phyloP scores from a whole-genome alignment of 2,888 invertebrate genomes.

The Xanthia icteritia region DNA sequence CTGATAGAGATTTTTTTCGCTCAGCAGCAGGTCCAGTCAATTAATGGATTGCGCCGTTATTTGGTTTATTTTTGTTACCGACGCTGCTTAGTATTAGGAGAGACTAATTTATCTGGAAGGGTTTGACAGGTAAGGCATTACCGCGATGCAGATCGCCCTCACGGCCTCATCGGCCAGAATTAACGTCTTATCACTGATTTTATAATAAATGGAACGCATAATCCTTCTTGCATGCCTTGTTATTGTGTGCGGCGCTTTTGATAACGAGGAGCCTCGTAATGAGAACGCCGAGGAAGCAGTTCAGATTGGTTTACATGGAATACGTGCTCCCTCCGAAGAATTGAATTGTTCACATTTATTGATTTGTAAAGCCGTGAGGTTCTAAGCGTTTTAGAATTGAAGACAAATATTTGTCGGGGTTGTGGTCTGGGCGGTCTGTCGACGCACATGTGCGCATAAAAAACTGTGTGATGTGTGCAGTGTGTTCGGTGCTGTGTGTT shows the following conservation, averaged over 20 bases:
- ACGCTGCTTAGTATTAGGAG: constrained; percentile 84
- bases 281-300: constrained; percentile 59
- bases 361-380: constrained; percentile 80
- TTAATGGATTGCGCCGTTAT: constrained; percentile 90
- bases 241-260: constrained; percentile 63
- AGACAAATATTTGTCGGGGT: constrained; percentile 88
- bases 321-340: constrained; percentile 65
- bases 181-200: constrained; percentile 73
- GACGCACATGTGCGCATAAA: constrained; percentile 86
- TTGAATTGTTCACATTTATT: constrained; percentile 80
- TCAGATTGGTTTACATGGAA: constrained; percentile 57
- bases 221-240: constrained; percentile 65
- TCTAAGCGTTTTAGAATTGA: constrained; percentile 88
- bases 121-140: constrained; percentile 85
- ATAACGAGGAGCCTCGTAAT: constrained; percentile 60
- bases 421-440: constrained; percentile 85
- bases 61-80: constrained; percentile 86
- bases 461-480: constrained; percentile 84
- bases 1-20: constrained; percentile 87
- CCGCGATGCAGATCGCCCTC: constrained; percentile 78
- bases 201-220: constrained; percentile 72
- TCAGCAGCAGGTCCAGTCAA: constrained; percentile 88
- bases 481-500: constrained; percentile 82
- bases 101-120: constrained; percentile 86
- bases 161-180: constrained; percentile 71